These are phyloP conservation scores for Litoditis marina DNA, from an alignment of 2,888 invertebrate species.

Conservation along the genomic window DNA sequence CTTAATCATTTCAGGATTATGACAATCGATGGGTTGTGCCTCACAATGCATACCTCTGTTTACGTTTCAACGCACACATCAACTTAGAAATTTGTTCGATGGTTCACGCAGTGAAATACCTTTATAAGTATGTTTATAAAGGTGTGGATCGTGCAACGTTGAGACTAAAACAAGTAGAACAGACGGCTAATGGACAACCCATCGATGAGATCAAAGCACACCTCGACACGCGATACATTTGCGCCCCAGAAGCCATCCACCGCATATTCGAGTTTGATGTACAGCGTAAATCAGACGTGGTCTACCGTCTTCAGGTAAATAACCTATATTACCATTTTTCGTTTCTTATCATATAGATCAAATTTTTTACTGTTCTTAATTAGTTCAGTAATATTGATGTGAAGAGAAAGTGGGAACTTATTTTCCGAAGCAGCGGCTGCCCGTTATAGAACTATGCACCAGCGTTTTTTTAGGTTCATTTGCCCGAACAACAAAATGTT, in stretches of 20 bases:
- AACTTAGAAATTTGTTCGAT: conserved; percentile 56
- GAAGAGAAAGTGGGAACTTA: too few species aligned
- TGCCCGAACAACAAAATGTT: conserved; percentile 23
- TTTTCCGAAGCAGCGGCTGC: too few species aligned
- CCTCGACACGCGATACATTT: conserved; percentile 27
- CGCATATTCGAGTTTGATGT: conserved; percentile 26
- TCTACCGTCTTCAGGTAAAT: too few species aligned
- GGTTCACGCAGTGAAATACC: conserved; percentile 32
- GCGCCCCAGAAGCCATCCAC: conserved; percentile 30
- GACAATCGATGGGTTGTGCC: conserved; percentile 62
- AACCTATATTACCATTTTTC: conserved; percentile 4
- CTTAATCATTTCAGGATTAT: conserved; percentile 15
- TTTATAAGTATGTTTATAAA: conserved; percentile 46
- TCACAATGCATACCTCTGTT: conserved; percentile 51
- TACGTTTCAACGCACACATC: conserved; percentile 38
- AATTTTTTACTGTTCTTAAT: too few species aligned
- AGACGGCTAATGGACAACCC: neutral
- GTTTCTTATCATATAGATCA: neutral
- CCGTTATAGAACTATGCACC: too few species aligned
- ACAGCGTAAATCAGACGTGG: conserved; percentile 18
- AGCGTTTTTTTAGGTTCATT: too few species aligned
- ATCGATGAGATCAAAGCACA: conserved; percentile 22
- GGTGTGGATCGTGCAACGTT: conserved; percentile 40
- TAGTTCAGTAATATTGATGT: too few species aligned
- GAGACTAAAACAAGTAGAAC: too few species aligned